A percentile compares a stretch with the other conserved stretches of the same genome.
Conservation (phyloP, 2,888 invertebrate genomes). For the Caenorhabditis wallacei region DNA sequence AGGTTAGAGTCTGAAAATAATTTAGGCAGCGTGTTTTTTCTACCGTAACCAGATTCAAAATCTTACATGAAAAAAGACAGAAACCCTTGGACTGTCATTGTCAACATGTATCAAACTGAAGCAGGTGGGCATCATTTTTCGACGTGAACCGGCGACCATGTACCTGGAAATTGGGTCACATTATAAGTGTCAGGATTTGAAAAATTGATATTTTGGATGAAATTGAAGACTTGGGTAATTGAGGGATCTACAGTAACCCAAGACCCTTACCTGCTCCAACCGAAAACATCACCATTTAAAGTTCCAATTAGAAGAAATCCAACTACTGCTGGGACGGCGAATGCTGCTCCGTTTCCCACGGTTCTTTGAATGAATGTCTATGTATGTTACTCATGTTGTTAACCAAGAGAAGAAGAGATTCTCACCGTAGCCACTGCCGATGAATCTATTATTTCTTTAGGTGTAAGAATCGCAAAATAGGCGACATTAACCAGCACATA, state of each 20-base stretch:
- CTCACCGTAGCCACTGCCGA: conserved; percentile 72
- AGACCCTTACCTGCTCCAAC: conserved; percentile 65
- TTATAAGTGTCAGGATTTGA: not conserved
- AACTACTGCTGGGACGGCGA: conserved; percentile 71
- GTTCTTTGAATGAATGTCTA: conserved; percentile 69
- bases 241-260: not conserved
- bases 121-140: conserved; percentile 72
- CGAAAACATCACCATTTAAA: conserved; percentile 71
- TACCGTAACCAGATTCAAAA: not conserved
- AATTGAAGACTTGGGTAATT: not conserved
- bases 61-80: conserved; percentile 69
- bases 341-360: conserved; percentile 67
- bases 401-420: conserved; percentile 1
- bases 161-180: conserved; percentile 61
- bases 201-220: conserved; percentile 1
- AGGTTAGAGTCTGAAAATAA: conserved; percentile 65
- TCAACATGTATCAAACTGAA: conserved; percentile 70
- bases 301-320: conserved; percentile 72
- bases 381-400: not conserved
- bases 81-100: conserved; percentile 72
- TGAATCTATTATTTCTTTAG: conserved; percentile 68
- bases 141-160: conserved; percentile 71
- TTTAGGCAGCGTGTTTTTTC: conserved; percentile 3
- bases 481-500: conserved; percentile 70
- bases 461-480: conserved; percentile 68